Evolutionary conservation across 2,113 vertebrate species (phyloP).

Genomic region (Scatophagus argus): DNA sequence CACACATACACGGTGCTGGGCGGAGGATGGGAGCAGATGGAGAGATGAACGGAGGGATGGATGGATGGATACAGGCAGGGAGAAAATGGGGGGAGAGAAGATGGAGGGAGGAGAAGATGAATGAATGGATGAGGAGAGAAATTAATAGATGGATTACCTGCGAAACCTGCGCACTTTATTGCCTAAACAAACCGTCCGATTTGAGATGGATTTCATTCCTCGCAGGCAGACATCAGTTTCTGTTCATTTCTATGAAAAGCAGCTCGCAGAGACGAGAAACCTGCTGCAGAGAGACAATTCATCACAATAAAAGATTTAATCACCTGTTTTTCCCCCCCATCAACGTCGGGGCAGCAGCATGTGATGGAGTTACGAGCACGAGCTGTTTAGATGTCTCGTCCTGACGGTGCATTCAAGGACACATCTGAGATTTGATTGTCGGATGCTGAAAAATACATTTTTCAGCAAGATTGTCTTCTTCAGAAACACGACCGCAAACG

Average conservation of each 20-base stretch:
- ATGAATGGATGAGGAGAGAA: conserved; percentile 36
- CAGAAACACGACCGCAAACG: not conserved
- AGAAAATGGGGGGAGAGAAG: conserved; percentile 10
- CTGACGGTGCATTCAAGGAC: conserved; percentile 35
- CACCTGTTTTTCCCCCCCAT: not conserved
- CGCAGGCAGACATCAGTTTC: conserved; percentile 19
- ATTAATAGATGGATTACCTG: conserved; percentile 62
- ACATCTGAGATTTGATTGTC: not conserved
- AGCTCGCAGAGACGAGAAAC: conserved; percentile 11
- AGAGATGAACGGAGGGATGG: conserved; percentile 25
- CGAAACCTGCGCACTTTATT: conserved; percentile 45
- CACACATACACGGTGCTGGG: conserved; percentile 18
- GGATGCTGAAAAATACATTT: too few relatives aligned
- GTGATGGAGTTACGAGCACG: not conserved
- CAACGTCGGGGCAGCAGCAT: conserved; percentile 13
- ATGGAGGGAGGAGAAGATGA: conserved; percentile 35
- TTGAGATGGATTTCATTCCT: conserved; percentile 52
- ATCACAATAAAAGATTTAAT: conserved; percentile 60
- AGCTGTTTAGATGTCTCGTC: conserved; percentile 3
- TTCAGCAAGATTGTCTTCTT: not conserved
- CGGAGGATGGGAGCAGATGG: conserved; percentile 22
- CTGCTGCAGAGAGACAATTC: conserved; percentile 38
- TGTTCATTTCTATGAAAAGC: conserved; percentile 31
- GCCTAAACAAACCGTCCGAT: conserved; percentile 53
- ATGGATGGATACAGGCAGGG: conserved; percentile 3